phyloP scores from a whole-genome alignment of 2,113 vertebrate genomes.

The Agelaius tricolor region DNA sequence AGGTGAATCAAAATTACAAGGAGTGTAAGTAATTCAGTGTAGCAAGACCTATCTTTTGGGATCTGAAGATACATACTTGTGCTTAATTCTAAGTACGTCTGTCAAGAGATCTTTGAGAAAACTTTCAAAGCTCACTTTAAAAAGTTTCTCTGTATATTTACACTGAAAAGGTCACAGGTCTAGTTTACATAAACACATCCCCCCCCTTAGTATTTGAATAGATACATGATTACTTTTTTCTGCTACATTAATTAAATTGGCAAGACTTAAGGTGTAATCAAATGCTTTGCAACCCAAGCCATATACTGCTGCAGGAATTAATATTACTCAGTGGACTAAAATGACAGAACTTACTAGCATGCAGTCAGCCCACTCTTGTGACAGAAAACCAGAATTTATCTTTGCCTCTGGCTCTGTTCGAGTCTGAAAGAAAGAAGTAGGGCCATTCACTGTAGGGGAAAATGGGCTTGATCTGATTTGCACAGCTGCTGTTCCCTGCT shows the following conservation, averaged over 20 bases:
- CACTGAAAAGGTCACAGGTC: not conserved
- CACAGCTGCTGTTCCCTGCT: not conserved
- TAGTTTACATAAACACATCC: not conserved
- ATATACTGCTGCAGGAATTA: not conserved
- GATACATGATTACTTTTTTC: not conserved
- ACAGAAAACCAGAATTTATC: not conserved
- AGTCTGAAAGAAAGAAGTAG: not conserved
- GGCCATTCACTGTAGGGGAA: not conserved
- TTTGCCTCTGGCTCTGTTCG: not conserved
- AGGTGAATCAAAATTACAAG: not conserved
- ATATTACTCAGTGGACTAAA: not conserved
- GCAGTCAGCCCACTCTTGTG: not conserved
- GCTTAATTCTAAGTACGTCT: not conserved
- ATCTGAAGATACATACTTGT: not conserved
- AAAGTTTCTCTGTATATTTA: not conserved
- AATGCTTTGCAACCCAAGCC: not conserved
- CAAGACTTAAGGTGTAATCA: not conserved
- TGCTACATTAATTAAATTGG: not conserved
- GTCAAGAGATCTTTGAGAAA: not conserved
- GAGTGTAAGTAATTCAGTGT: not conserved
- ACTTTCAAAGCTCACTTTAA: not conserved
- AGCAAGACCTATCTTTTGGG: not conserved
- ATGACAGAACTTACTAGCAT: not conserved
- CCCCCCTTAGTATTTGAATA: rapidly evolving
- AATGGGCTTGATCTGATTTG: rapidly evolving